These are phyloP conservation scores for Oreochromis mossambicus DNA, from an alignment of 2,797 vertebrate genomes.

Conservation along the genomic window DNA sequence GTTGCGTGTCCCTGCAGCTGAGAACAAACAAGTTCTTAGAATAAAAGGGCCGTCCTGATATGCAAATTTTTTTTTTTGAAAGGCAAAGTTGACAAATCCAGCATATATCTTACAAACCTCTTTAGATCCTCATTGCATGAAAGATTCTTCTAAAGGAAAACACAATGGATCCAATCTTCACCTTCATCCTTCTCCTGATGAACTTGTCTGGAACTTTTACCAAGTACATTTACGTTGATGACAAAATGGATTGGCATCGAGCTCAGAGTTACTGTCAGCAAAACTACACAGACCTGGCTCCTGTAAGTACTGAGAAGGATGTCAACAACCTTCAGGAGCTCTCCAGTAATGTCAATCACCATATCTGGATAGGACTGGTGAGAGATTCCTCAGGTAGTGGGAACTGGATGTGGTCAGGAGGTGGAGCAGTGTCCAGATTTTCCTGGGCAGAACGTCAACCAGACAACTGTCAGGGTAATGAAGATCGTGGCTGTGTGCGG, in stretches of 20 bases:
- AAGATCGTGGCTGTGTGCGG: too few species aligned
- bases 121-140: background rate
- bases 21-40: background rate
- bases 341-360: rapidly evolving
- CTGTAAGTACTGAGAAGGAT: background rate
- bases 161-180: background rate
- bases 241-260: rapidly evolving
- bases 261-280: conserved; percentile 19
- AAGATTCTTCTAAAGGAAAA: background rate
- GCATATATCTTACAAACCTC: background rate
- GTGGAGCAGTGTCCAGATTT: too few species aligned
- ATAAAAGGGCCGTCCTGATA: background rate
- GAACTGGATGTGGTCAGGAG: too few species aligned
- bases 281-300: background rate
- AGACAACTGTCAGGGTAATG: too few species aligned
- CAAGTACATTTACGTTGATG: conserved; percentile 1
- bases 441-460: too few species aligned
- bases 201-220: background rate
- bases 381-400: background rate
- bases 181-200: conserved; percentile 15
- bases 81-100: background rate
- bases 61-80: conserved; percentile 23
- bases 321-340: rapidly evolving
- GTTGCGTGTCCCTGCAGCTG: background rate
- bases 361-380: conserved; percentile 30